A percentile compares a stretch with the other conserved stretches of the same genome.
Evolutionary conservation across 2,797 vertebrate species (phyloP).

Genomic region (Salmo trutta): DNA sequence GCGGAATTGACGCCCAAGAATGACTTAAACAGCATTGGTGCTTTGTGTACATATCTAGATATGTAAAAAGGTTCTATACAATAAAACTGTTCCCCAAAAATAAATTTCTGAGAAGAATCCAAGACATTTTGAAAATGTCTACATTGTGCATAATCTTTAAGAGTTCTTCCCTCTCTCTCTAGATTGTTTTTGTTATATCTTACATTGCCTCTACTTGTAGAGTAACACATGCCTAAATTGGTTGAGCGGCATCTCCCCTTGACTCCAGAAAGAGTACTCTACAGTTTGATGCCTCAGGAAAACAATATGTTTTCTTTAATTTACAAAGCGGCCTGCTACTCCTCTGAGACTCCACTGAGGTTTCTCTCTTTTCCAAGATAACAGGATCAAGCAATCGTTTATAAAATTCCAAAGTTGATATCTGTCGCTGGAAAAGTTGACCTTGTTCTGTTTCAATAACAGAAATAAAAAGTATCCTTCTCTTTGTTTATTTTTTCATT

Average conservation of each 20-base stretch:
- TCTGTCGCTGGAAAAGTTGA: constrained; percentile 63
- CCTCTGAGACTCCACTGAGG: constrained; percentile 44
- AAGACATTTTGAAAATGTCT: constrained; percentile 89
- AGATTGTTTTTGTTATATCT: constrained; percentile 66
- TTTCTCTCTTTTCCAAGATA: constrained; percentile 69
- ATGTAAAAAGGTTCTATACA: constrained; percentile 98
- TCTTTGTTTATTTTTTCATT: constrained; percentile 49
- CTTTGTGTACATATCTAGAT: constrained; percentile 97
- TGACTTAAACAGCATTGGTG: constrained; percentile 94
- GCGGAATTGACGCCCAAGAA: constrained; percentile 82
- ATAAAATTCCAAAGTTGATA: constrained; percentile 69
- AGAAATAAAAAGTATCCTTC: constrained; percentile 50
- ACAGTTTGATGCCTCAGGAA: constrained; percentile 84
- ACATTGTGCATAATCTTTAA: constrained; percentile 94
- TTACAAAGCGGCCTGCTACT: constrained; percentile 68
- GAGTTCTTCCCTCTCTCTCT: constrained; percentile 35
- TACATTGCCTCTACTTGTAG: constrained; percentile 75
- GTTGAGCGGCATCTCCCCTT: constrained; percentile 68
- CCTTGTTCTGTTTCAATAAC: constrained; percentile 68
- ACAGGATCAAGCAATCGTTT: constrained; percentile 86
- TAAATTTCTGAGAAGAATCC: constrained; percentile 91
- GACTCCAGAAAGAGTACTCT: constrained; percentile 66
- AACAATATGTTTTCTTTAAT: constrained; percentile 77
- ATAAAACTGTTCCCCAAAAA: constrained; percentile 91
- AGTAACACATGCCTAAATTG: constrained; percentile 89